phyloP scores from a whole-genome alignment of 2,888 invertebrate species.

The Anoncus sp. region DNA sequence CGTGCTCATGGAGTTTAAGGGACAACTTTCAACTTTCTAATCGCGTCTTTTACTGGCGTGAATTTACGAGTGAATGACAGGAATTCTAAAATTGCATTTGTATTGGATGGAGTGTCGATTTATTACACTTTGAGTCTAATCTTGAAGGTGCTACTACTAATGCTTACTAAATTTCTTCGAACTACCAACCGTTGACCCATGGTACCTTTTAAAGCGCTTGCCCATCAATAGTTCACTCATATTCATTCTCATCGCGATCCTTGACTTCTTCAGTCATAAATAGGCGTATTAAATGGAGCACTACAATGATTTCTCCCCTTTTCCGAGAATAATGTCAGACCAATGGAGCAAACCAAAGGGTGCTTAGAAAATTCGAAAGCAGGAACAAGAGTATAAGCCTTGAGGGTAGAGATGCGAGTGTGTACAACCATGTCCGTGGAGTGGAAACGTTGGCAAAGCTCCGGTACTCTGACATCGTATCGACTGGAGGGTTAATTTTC shows the following conservation, averaged over 20 bases:
- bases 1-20: too few relatives aligned
- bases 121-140: too few relatives aligned
- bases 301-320: slow-evolving; percentile 42
- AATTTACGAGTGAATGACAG: too few relatives aligned
- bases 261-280: slow-evolving; percentile 25
- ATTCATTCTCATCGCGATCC: slow-evolving; percentile 5
- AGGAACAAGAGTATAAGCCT: slow-evolving; percentile 52
- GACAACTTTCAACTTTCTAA: too few relatives aligned
- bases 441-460: slow-evolving; percentile 56
- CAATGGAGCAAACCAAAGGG: slow-evolving; percentile 53
- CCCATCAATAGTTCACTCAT: not conserved
- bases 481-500: slow-evolving; percentile 83
- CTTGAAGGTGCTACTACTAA: too few relatives aligned
- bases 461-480: slow-evolving; percentile 74
- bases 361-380: slow-evolving; percentile 61
- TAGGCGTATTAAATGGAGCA: slow-evolving; percentile 48
- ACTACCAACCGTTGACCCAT: not conserved
- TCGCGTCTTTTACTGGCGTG: too few relatives aligned
- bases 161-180: not conserved
- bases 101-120: too few relatives aligned
- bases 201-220: not conserved
- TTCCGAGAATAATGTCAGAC: slow-evolving; percentile 48
- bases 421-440: slow-evolving; percentile 56
- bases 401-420: slow-evolving; percentile 48
- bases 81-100: too few relatives aligned